These are phyloP conservation scores for Poeciliopsis paucimaculata DNA, from an alignment of 2,797 vertebrate genomes.

Conservation along the genomic window DNA sequence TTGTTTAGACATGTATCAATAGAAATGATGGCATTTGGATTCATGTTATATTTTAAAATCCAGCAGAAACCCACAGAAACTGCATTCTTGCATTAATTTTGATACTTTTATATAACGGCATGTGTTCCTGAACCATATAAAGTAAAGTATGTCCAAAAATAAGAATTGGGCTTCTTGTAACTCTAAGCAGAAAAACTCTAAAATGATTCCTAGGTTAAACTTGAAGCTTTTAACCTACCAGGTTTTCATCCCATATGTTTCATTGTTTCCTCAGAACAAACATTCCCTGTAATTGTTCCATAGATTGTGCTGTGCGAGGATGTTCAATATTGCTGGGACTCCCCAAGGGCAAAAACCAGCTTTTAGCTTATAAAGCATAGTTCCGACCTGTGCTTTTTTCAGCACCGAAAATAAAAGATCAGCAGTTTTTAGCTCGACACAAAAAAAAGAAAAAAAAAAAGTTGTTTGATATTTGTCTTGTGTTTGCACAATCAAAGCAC, in stretches of 20 bases:
- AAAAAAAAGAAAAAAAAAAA: neutral
- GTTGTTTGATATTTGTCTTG: neutral
- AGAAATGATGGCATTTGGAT: neutral
- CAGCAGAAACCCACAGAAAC: neutral
- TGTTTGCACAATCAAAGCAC: slow-evolving; percentile 4
- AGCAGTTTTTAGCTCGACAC: neutral
- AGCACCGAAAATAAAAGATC: slow-evolving; percentile 3
- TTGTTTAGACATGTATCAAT: neutral
- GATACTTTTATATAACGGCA: neutral
- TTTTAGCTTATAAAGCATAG: slow-evolving; percentile 12
- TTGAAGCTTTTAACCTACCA: neutral
- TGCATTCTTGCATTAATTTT: neutral
- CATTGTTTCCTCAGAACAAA: neutral
- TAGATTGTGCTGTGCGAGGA: neutral
- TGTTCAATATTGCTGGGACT: neutral
- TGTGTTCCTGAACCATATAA: neutral
- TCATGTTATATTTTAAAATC: neutral
- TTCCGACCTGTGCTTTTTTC: slow-evolving; percentile 7
- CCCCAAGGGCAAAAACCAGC: neutral
- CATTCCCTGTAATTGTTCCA: neutral
- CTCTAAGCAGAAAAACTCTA: neutral
- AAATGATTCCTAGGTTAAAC: neutral
- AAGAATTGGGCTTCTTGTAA: neutral
- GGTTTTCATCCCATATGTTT: neutral
- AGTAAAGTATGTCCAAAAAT: neutral